Evolutionary conservation across 2,797 vertebrate genomes (phyloP), one percentile per base, ranked within the genome.

Genomic region (Sebastes baramenuke): DNA sequence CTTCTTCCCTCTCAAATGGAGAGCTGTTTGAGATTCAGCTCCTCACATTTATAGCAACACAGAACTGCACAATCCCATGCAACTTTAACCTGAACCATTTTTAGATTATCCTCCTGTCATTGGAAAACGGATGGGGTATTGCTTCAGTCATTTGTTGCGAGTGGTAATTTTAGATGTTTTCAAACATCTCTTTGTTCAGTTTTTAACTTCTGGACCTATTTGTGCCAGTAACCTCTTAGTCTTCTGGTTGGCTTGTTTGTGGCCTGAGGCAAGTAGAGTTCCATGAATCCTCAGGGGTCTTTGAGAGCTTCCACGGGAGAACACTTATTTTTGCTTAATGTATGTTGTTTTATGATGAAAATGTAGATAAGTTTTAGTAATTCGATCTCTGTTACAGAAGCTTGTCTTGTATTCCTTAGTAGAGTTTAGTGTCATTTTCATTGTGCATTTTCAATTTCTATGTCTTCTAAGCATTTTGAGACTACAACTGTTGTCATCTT

Each of bases 11-110:
- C 75, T 82, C 65, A 60, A 66, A 86, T 24, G 58, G 70, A 81
- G 72, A 78, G 46, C 83, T 80, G 76, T 76, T 85, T 86, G 49
- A 86, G 81, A 86, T 75, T 71, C 80, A 81, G 54, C 46, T 5
- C 73, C 76, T 67, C 55, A 68, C 67, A 34, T 71, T 55, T 25
- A 67, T 27, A 46, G 66, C 71, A 55, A 29, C 58, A 3, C 72
- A 72, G 12, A 75, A 29, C 24, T 36, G 56, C 34, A 32, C 58
- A n/a, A 25, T 72, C 25, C 27, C 25, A 62, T 66, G 70, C 52
- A 54, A 55, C 59, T 66, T 56, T 85, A 65, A 85, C 49, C 34
- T 22, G 54, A 52, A 22, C 34, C 69, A 65, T 65, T 56, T 72
- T 81, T 59, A 75, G 54, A 61, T 71, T 67, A 6, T 75, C 24